Evolutionary conservation across 2,797 vertebrate genomes (phyloP), one percentile per base, ranked within the genome.

Genomic region (Gephyroberyx darwinii): DNA sequence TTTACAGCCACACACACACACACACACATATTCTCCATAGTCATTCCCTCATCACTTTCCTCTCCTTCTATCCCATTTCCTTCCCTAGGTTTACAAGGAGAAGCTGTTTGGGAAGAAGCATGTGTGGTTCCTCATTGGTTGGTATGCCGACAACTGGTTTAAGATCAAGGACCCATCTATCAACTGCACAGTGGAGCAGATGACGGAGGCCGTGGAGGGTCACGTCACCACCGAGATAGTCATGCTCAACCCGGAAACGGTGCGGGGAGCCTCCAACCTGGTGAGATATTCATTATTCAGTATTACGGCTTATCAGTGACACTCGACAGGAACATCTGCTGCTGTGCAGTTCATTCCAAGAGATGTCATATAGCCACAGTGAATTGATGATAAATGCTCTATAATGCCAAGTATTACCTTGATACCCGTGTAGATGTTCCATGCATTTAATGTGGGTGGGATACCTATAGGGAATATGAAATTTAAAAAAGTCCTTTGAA

Each of bases 121-220:
- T 0, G 96, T 97, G 55, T 97, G 96, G 96, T 96, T 97, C 85
- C 93, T 97, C 65, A 97, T 97, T 0, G 96, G 96, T 61, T 97
- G 96, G 96, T 97, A 97, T 0, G 95, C 96, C 0, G 96, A 97
- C 91, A 97, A 96, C 59, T 97, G 96, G 96, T 97, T 96, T 82
- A 96, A 96, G 77, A 96, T 89, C 74, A 94, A 95, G 22, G 96
- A 97, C 61, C 93, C 95, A 0, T 92, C 95, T 71, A 96, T 97
- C 83, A 97, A 97, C 91, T 97, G 96, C 82, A 96, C 96, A 0
- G 93, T 95, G 87, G 96, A 96, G 0, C 94, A 97, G 86, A 97
- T 97, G 96, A 94, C 94, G 0, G 95, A 95, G 87, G 96, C 96
- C 0, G 96, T 97, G 41, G 95, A 97, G 59, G 96, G 96, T 0